phyloP scores from a whole-genome alignment of 1,140 invertebrate genomes.

The Eufriesea mexicana region DNA sequence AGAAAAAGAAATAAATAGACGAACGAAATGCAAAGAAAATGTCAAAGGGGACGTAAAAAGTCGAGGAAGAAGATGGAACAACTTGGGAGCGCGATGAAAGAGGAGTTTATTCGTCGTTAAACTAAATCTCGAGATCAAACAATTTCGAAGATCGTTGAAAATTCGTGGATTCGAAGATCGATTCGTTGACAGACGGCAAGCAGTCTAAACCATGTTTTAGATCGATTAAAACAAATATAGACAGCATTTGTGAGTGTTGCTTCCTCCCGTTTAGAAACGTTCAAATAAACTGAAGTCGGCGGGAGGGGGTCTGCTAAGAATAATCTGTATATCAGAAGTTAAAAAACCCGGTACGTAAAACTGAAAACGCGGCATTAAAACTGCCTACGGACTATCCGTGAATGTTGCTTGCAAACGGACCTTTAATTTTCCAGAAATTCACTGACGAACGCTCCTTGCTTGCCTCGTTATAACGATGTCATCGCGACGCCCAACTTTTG shows the following conservation, averaged over 20 bases:
- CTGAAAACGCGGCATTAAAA: background rate
- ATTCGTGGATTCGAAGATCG: background rate
- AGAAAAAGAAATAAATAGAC: background rate
- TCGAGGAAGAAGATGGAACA: too few relatives aligned
- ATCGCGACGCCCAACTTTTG: background rate
- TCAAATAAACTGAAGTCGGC: conserved; percentile 47
- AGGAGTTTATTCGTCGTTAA: too few relatives aligned
- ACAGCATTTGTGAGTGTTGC: conserved; percentile 35
- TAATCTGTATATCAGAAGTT: conserved; percentile 39
- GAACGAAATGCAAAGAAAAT: too few relatives aligned
- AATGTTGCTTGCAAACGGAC: background rate
- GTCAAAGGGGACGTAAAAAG: background rate
- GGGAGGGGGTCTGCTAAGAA: conserved; percentile 15
- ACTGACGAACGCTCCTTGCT: background rate
- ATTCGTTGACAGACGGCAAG: conserved; percentile 11
- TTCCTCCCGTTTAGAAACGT: conserved; percentile 33
- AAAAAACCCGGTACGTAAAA: conserved; percentile 22
- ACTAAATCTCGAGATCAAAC: background rate
- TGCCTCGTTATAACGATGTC: background rate
- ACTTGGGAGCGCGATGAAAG: background rate
- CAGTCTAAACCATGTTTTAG: conserved; percentile 30
- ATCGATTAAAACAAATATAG: conserved; percentile 48
- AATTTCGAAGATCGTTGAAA: too few relatives aligned
- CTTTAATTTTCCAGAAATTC: background rate
- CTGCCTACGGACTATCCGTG: background rate